phyloP scores from a whole-genome alignment of 2,113 vertebrate species.

The Raphicerus campestris region DNA sequence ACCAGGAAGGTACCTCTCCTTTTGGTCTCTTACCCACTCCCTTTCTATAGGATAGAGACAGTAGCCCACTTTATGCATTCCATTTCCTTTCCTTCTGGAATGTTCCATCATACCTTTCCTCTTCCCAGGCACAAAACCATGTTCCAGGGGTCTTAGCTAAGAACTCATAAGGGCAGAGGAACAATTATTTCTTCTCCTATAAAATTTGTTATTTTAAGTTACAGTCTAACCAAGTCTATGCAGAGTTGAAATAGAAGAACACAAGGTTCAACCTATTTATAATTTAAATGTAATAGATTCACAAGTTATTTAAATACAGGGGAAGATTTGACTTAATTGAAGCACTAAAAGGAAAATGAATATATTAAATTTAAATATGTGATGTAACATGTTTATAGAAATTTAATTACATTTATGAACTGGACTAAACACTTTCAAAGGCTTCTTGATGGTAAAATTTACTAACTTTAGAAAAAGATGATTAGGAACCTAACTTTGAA shows the following conservation, averaged over 20 bases:
- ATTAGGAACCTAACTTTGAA: slow-evolving; percentile 14
- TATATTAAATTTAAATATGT: slow-evolving; percentile 16
- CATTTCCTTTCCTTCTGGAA: background rate
- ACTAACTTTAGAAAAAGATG: slow-evolving; percentile 16
- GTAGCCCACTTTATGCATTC: background rate
- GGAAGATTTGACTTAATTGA: slow-evolving; percentile 6
- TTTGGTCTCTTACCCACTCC: background rate
- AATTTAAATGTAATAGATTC: slow-evolving; percentile 18
- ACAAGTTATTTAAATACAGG: slow-evolving; percentile 29
- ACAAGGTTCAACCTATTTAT: slow-evolving; percentile 28
- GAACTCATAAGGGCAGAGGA: background rate
- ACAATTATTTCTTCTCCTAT: background rate
- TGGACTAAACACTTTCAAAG: background rate
- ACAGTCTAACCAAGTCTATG: background rate
- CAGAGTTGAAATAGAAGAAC: background rate
- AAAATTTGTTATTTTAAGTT: slow-evolving; percentile 41
- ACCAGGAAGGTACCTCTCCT: background rate
- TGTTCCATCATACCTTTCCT: background rate
- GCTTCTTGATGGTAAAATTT: background rate
- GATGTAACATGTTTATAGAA: background rate
- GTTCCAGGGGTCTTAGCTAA: background rate
- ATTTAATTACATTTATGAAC: slow-evolving; percentile 38
- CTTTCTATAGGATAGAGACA: background rate
- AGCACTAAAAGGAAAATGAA: slow-evolving; percentile 22
- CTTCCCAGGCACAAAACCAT: background rate